A percentile compares a stretch with the other conserved stretches of the same genome.
These are phyloP conservation scores for Scomber scombrus DNA, from an alignment of 2,113 vertebrate species.

Conservation along the genomic window DNA sequence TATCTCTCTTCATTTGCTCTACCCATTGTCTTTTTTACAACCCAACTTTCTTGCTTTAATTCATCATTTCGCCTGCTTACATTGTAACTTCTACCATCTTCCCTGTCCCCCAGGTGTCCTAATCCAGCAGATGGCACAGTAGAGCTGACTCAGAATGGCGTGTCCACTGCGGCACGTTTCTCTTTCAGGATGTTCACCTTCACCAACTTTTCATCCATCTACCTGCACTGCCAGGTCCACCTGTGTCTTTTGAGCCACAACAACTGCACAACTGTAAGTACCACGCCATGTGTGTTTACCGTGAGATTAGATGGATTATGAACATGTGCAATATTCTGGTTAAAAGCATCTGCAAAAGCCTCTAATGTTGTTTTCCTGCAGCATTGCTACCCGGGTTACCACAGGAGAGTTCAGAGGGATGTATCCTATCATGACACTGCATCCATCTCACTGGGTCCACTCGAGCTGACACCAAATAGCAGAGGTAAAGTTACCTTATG, in stretches of 20 bases:
- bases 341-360: background rate
- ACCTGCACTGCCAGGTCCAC: constrained; percentile 78
- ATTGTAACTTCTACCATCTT: background rate
- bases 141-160: constrained; percentile 70
- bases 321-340: background rate
- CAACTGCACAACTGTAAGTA: constrained; percentile 72
- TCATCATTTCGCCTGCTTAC: background rate
- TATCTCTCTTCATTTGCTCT: too few relatives aligned
- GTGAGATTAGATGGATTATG: background rate
- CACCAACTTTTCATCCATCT: constrained; percentile 60
- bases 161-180: constrained; percentile 76
- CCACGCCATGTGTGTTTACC: background rate
- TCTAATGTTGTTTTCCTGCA: constrained; percentile 41
- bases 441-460: constrained; percentile 70
- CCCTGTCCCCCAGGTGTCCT: constrained; percentile 74
- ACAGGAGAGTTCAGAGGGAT: constrained; percentile 40
- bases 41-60: background rate
- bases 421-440: constrained; percentile 39
- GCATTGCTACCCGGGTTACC: constrained; percentile 61
- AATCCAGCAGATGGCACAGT: constrained; percentile 71
- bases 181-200: constrained; percentile 82
- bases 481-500: background rate
- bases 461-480: background rate
- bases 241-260: constrained; percentile 70
- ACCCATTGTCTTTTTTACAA: too few relatives aligned